Conservation (phyloP, 2,888 invertebrate genomes). For the Pocota personata region DNA sequence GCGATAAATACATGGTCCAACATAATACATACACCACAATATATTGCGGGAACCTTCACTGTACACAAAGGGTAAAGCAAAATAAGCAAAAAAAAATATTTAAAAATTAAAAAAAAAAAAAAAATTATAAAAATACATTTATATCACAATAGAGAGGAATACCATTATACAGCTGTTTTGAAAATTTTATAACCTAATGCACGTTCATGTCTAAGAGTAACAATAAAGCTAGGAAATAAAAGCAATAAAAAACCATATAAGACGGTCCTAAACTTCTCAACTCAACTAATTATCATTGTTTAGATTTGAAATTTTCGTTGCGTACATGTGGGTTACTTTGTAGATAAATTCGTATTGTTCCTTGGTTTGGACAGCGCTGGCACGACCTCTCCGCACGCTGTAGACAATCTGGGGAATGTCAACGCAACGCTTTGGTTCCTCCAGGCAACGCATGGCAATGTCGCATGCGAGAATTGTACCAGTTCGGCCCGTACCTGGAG, state of each 20-base stretch:
- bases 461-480: constrained; percentile 94
- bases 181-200: constrained; percentile 47
- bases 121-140: constrained; percentile 74
- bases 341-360: constrained; percentile 97
- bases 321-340: constrained; percentile 93
- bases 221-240: constrained; percentile 23
- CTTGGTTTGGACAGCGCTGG: constrained; percentile 94
- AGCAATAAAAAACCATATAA: not conserved
- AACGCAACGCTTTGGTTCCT: constrained; percentile 88
- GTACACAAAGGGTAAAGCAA: constrained; percentile 48
- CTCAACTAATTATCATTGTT: constrained; percentile 84
- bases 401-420: constrained; percentile 95
- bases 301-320: constrained; percentile 91
- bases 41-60: constrained; percentile 19
- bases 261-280: not conserved
- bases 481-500: constrained; percentile 95
- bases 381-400: constrained; percentile 92
- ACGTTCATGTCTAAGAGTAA: constrained; percentile 26
- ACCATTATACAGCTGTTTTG: constrained; percentile 63
- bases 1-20: constrained; percentile 35
- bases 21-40: constrained; percentile 20
- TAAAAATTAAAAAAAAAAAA: constrained; percentile 30
- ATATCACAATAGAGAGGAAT: constrained; percentile 78
- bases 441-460: constrained; percentile 93
- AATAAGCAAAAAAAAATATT: constrained; percentile 73